Percentiles rank a stretch among this genome's conserved stretches.
Evolutionary conservation across 2,113 vertebrate species (phyloP).

Genomic region (Engraulis encrasicolus): DNA sequence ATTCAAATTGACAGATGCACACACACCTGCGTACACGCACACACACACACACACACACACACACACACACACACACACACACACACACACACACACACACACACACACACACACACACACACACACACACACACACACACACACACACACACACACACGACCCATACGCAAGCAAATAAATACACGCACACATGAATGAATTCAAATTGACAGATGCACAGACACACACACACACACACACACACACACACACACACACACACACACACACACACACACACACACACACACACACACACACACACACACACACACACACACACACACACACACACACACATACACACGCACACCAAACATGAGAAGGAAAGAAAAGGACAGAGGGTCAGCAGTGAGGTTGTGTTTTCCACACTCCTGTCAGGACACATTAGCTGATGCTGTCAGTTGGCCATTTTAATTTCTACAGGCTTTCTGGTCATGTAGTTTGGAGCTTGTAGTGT

Average conservation of each 20-base stretch:
- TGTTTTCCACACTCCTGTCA: background rate
- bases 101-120: background rate
- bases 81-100: background rate
- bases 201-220: too few relatives aligned
- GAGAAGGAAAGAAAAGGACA: background rate
- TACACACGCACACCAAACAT: background rate
- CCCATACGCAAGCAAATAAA: background rate
- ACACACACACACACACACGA: background rate
- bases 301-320: too few relatives aligned
- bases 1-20: too few relatives aligned
- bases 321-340: too few relatives aligned
- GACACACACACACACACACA: too few relatives aligned
- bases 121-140: background rate
- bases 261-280: too few relatives aligned
- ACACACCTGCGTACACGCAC: background rate
- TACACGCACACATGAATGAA: background rate
- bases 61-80: background rate
- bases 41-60: slow-evolving; percentile 2
- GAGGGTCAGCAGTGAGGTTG: background rate
- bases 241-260: too few relatives aligned
- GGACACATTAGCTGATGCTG: background rate
- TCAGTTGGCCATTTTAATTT: background rate
- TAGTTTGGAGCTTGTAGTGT: too few relatives aligned
- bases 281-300: too few relatives aligned
- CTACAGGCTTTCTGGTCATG: background rate